A percentile compares a stretch with the other conserved stretches of the same genome.
These are phyloP conservation scores for Euleptes europaea DNA, from an alignment of 2,113 vertebrate genomes.

Conservation along the genomic window DNA sequence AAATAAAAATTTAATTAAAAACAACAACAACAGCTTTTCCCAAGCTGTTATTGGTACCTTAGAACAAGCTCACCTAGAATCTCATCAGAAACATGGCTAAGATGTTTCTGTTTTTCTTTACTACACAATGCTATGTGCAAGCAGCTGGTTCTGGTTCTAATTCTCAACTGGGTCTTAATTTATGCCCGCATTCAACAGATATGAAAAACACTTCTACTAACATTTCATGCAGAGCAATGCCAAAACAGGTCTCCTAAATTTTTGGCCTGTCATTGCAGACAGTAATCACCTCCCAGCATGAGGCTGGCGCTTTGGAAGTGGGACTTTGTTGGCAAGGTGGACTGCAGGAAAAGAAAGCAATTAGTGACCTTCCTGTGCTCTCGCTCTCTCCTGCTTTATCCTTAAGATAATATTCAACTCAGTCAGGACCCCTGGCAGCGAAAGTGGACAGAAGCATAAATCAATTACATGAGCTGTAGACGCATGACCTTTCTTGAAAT, in stretches of 20 bases:
- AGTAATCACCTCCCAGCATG: neutral
- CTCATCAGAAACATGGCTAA: neutral
- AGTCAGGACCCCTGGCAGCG: constrained; percentile 51
- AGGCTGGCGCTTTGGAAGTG: constrained; percentile 19
- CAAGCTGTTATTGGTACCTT: neutral
- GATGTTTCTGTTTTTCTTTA: neutral
- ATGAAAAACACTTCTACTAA: neutral
- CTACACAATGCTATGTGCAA: neutral
- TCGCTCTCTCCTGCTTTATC: constrained; percentile 46
- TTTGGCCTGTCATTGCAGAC: neutral
- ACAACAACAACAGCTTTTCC: too few species aligned
- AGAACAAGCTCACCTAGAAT: neutral
- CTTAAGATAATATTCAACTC: constrained; percentile 44
- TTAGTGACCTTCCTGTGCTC: neutral
- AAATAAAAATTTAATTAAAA: too few species aligned
- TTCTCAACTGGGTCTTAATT: neutral
- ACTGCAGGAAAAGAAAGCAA: constrained; percentile 16
- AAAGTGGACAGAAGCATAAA: constrained; percentile 41
- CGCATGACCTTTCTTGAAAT: constrained; percentile 41
- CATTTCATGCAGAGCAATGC: neutral
- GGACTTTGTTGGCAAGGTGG: neutral
- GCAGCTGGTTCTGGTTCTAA: neutral
- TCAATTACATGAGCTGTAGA: constrained; percentile 53
- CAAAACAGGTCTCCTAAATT: constrained; percentile 4
- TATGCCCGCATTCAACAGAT: neutral